phyloP scores from a whole-genome alignment of 2,797 vertebrate genomes.

The Bradypodion pumilum region DNA sequence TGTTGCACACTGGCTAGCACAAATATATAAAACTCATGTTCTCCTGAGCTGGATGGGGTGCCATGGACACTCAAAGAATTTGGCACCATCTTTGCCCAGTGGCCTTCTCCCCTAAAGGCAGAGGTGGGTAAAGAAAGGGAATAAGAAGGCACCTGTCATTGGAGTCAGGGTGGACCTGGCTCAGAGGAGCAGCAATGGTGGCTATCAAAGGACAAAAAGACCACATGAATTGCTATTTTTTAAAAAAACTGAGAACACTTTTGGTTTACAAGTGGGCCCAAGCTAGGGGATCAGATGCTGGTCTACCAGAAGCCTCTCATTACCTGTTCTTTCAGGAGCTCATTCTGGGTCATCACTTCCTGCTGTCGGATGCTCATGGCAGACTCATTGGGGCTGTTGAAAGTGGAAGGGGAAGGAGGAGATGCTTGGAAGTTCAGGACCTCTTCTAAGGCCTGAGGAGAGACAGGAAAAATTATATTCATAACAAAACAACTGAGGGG shows the following conservation, averaged over 20 bases:
- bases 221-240: neutral
- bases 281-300: neutral
- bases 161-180: neutral
- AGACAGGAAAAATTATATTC: neutral
- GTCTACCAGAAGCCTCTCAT: neutral
- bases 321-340: constrained; percentile 96
- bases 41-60: neutral
- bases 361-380: constrained; percentile 83
- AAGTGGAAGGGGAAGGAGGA: constrained; percentile 77
- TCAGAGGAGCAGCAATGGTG: neutral
- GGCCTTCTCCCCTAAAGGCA: neutral
- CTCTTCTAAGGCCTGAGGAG: constrained; percentile 90
- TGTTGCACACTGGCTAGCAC: neutral
- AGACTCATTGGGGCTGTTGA: constrained; percentile 78
- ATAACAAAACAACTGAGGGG: neutral
- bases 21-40: neutral
- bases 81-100: neutral
- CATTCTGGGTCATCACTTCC: constrained; percentile 93
- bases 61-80: neutral
- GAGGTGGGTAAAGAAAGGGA: neutral
- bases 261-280: neutral
- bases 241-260: neutral
- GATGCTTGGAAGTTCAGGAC: constrained; percentile 88
- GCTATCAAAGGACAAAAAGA: neutral
- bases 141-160: neutral